Conservation (phyloP, 1,140 invertebrate genomes). For the Homarus americanus region DNA sequence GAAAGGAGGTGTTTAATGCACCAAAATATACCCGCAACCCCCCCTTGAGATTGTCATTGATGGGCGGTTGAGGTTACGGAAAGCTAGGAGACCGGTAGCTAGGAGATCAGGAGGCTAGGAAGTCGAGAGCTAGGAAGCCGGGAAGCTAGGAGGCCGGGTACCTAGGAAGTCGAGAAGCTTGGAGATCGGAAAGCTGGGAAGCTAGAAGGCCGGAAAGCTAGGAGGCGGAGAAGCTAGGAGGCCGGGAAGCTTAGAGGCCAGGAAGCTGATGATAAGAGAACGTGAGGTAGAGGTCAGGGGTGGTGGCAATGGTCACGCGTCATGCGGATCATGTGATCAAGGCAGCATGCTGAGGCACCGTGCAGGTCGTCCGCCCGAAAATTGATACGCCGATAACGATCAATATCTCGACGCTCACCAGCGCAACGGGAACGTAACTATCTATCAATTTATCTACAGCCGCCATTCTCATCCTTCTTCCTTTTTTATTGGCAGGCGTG, state of each 20-base stretch:
- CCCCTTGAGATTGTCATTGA: too few species aligned
- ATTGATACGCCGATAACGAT: constrained; percentile 52
- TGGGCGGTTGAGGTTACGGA: background rate
- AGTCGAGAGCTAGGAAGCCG: background rate
- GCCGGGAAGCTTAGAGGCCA: background rate
- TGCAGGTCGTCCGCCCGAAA: constrained; percentile 26
- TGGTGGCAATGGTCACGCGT: constrained; percentile 23
- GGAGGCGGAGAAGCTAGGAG: background rate
- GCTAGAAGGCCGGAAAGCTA: too few species aligned
- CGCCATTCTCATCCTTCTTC: background rate
- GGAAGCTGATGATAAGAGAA: too few species aligned
- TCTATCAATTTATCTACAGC: constrained; percentile 44
- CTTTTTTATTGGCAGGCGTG: background rate
- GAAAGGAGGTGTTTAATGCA: too few species aligned
- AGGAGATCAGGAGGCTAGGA: background rate
- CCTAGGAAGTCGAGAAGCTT: background rate
- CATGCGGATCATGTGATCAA: constrained; percentile 28
- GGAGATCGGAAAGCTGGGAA: background rate
- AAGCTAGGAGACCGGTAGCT: too few species aligned
- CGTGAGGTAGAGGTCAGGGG: too few species aligned
- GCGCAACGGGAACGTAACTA: constrained; percentile 39
- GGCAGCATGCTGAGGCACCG: background rate
- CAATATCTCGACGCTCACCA: constrained; percentile 35
- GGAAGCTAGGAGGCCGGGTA: background rate
- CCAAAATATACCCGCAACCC: too few species aligned